Evolutionary conservation across 2,888 invertebrate genomes (phyloP), one percentile per base, ranked within the genome.

Genomic region (Protophormia terraenovae): DNA sequence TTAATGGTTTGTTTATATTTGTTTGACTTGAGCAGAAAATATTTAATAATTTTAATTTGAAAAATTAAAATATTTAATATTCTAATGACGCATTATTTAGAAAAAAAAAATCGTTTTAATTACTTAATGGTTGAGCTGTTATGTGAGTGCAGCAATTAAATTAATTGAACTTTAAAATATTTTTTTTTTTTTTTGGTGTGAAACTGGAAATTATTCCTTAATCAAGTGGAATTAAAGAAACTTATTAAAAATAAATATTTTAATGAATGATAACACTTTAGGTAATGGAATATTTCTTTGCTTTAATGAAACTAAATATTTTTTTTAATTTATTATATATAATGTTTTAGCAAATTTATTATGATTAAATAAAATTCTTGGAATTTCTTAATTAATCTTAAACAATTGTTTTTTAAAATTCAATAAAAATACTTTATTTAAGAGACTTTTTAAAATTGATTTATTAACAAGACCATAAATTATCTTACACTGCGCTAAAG

Each of bases 51-150:
- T 41, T 12, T 8, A n/a, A n/a, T n/a, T 8, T 3, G 32, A 47
- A 16, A 10, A 47, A 16, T 4, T 14, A 27, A 58, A 58, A 16
- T 27, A 29, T n/a, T 27, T n/a, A 55, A 58, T n/a, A 29, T 29
- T 27, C 47, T 16, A 47, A 27, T 69, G 47, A 58, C 47, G 67
- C 77, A 47, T 60, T 69, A 24, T 55, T 22, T 77, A 22, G 27
- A n/a, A 58, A 67, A 41, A 50, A 6, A 8, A 8, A 16, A 14
- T 45, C 7, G 10, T 29, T 27, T 24, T 27, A 38, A 35, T 38
- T 12, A n/a, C 10, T 32, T 55, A 6, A 76, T 76, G 55, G 55
- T 55, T 66, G 76, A 55, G 29, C 41, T 16, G 14, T 41, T 58
- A 24, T 22, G 8, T 16, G 19, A 14, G 14, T 53, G 24, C 66